Conservation (phyloP, 2,888 invertebrate genomes). For the Eurytoma californica region DNA sequence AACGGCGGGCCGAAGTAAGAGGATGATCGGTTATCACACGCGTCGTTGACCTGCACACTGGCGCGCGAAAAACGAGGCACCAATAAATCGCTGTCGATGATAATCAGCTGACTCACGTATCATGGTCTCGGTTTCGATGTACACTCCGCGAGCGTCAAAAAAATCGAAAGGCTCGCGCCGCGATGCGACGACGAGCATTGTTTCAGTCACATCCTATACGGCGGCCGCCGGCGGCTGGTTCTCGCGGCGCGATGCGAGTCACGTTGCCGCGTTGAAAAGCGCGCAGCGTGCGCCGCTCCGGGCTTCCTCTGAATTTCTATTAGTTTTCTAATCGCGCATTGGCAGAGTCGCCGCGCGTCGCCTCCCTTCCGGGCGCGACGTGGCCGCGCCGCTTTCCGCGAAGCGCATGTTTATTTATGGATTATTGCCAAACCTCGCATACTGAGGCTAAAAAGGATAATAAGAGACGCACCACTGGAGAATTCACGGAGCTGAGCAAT, state of each 20-base stretch:
- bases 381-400: constrained; percentile 5
- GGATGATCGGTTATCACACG: constrained; percentile 4
- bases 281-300: neutral
- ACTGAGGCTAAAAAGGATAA: too few relatives aligned
- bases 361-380: constrained; percentile 49
- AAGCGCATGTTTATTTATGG: neutral
- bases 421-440: constrained; percentile 11
- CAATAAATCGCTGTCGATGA: constrained; percentile 19
- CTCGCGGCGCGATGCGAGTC: constrained; percentile 26
- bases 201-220: neutral
- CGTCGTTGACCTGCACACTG: constrained; percentile 21
- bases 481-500: too few relatives aligned
- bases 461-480: too few relatives aligned
- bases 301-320: constrained; percentile 32
- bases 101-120: constrained; percentile 7
- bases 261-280: constrained; percentile 31
- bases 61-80: constrained; percentile 13
- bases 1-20: neutral
- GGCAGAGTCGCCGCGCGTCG: constrained; percentile 23
- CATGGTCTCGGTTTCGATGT: neutral
- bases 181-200: neutral
- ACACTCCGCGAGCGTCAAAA: too few relatives aligned
- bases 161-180: too few relatives aligned
- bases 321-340: constrained; percentile 44
- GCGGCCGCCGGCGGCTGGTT: neutral